A percentile compares a stretch with the other conserved stretches of the same genome.
phyloP scores from a whole-genome alignment of 2,797 vertebrate genomes.

The Poliocrania exsul region DNA sequence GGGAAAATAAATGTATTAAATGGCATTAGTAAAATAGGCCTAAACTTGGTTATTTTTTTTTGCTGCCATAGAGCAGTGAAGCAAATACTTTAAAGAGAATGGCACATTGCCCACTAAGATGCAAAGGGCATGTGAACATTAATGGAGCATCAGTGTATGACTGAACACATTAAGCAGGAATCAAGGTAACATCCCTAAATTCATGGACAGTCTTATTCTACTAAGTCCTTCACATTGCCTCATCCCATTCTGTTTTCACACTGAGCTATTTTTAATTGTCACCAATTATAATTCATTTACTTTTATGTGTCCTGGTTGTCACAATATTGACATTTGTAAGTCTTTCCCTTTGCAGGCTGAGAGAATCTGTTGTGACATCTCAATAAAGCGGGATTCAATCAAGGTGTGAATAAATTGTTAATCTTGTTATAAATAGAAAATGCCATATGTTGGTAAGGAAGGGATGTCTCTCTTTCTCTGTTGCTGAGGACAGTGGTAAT shows the following conservation, averaged over 20 bases:
- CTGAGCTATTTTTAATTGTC: slow-evolving; percentile 77
- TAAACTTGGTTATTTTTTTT: slow-evolving; percentile 32
- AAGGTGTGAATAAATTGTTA: slow-evolving; percentile 82
- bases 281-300: slow-evolving; percentile 79
- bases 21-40: slow-evolving; percentile 4
- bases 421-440: slow-evolving; percentile 80
- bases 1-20: not conserved
- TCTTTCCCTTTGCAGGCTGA: slow-evolving; percentile 73
- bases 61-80: slow-evolving; percentile 5
- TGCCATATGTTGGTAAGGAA: slow-evolving; percentile 75
- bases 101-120: slow-evolving; percentile 51
- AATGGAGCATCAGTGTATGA: slow-evolving; percentile 57
- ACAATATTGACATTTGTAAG: slow-evolving; percentile 80
- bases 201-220: not conserved
- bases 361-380: slow-evolving; percentile 81
- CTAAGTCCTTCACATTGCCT: not conserved
- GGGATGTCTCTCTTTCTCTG: slow-evolving; percentile 39
- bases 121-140: slow-evolving; percentile 28
- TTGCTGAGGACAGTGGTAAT: slow-evolving; percentile 61
- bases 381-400: slow-evolving; percentile 80
- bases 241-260: slow-evolving; percentile 70
- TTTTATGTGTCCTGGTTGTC: slow-evolving; percentile 78
- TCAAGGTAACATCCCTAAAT: slow-evolving; percentile 23
- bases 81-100: slow-evolving; percentile 40
- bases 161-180: slow-evolving; percentile 46